A percentile compares a stretch with the other conserved stretches of the same genome.
Evolutionary conservation across 2,797 vertebrate genomes (phyloP).

Genomic region (Paratrypauchen microcephalus): DNA sequence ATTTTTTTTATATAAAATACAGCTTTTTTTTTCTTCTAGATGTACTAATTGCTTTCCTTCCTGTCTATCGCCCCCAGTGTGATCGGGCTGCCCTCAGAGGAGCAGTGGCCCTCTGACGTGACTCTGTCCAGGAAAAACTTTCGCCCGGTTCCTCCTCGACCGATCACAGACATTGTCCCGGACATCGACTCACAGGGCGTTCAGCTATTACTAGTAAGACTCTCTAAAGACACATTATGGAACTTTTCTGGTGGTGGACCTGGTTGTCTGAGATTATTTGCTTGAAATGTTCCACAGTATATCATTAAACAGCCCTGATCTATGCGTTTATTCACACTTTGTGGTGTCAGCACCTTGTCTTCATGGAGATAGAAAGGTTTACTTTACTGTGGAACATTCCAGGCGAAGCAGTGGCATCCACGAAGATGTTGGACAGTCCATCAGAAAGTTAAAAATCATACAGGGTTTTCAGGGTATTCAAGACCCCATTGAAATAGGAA

Average conservation of each 20-base stretch:
- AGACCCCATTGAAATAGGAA: too few relatives aligned
- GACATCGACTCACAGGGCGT: conserved; percentile 84
- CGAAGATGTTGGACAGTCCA: too few relatives aligned
- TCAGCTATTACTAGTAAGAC: conserved; percentile 83
- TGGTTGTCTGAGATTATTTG: too few relatives aligned
- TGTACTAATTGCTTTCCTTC: neutral
- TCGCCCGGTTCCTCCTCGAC: conserved; percentile 71
- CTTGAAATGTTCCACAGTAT: neutral
- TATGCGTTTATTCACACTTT: neutral
- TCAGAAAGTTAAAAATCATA: too few relatives aligned
- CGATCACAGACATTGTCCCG: conserved; percentile 83
- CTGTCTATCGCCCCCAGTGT: conserved; percentile 68
- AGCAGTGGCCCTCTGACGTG: conserved; percentile 88
- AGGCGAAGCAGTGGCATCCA: too few relatives aligned
- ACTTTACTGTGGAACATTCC: too few relatives aligned
- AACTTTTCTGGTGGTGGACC: neutral
- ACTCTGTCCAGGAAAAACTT: conserved; percentile 84
- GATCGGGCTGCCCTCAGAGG: conserved; percentile 85
- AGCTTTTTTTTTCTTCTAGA: neutral
- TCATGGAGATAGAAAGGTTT: too few relatives aligned
- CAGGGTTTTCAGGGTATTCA: too few relatives aligned
- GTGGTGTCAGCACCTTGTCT: too few relatives aligned
- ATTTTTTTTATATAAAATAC: neutral
- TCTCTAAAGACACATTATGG: neutral
- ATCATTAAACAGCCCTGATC: neutral